Evolutionary conservation across 1,140 invertebrate genomes (phyloP).

Genomic region (Goniozus legneri): DNA sequence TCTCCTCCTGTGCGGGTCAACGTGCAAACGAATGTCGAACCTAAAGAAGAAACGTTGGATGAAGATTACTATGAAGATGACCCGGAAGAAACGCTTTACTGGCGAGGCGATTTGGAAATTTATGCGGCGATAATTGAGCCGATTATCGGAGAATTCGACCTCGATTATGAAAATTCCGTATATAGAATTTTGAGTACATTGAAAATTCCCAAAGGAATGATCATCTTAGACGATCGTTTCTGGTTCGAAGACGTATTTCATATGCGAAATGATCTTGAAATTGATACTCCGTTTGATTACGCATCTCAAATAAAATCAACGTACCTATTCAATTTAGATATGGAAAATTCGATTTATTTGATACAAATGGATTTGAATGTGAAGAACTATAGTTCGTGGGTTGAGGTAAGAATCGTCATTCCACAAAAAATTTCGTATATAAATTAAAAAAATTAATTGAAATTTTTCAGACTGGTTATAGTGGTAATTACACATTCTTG

Average conservation of each 20-base stretch:
- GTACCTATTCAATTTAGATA: slow-evolving; percentile 58
- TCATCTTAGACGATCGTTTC: slow-evolving; percentile 53
- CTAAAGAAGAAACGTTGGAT: slow-evolving; percentile 28
- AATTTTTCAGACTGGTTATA: slow-evolving; percentile 42
- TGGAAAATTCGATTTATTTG: slow-evolving; percentile 56
- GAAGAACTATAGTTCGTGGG: slow-evolving; percentile 53
- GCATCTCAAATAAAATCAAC: slow-evolving; percentile 60
- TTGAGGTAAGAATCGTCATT: slow-evolving; percentile 53
- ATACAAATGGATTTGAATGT: slow-evolving; percentile 55
- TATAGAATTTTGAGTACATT: slow-evolving; percentile 55
- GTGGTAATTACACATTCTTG: slow-evolving; percentile 53
- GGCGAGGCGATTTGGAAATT: slow-evolving; percentile 57
- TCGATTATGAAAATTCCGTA: slow-evolving; percentile 56
- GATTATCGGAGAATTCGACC: slow-evolving; percentile 57
- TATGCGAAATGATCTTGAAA: slow-evolving; percentile 64
- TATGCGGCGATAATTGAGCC: slow-evolving; percentile 44
- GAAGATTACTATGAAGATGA: slow-evolving; percentile 40
- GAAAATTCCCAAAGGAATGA: slow-evolving; percentile 53
- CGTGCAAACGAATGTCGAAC: slow-evolving; percentile 12
- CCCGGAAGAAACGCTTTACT: slow-evolving; percentile 54
- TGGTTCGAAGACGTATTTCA: slow-evolving; percentile 59
- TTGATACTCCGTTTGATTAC: slow-evolving; percentile 61
- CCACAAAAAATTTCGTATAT: not conserved
- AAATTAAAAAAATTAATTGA: too few relatives aligned
- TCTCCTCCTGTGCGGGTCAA: slow-evolving; percentile 31